phyloP scores from a whole-genome alignment of 2,888 invertebrate species.

The Hemaris fuciformis region DNA sequence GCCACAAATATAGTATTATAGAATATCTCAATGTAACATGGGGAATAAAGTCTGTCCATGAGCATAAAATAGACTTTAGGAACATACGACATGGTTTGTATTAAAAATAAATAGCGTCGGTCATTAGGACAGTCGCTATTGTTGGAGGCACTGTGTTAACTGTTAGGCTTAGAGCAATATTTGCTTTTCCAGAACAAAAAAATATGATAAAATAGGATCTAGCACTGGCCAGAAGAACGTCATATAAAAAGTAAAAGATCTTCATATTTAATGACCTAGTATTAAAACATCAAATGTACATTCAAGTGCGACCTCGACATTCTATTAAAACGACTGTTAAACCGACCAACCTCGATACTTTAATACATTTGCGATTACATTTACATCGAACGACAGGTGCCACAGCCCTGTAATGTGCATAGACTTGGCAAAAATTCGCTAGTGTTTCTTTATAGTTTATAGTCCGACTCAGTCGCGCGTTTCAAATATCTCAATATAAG shows the following conservation, averaged over 20 bases:
- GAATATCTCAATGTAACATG: too few relatives aligned
- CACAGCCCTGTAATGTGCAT: neutral
- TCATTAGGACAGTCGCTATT: too few relatives aligned
- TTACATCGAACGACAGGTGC: neutral
- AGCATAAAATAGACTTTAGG: too few relatives aligned
- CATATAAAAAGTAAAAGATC: neutral
- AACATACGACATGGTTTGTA: too few relatives aligned
- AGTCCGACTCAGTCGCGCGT: neutral
- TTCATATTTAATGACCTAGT: constrained; percentile 1
- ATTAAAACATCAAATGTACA: constrained; percentile 21
- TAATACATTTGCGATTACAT: neutral
- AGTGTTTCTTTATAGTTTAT: neutral
- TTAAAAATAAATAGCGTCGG: too few relatives aligned
- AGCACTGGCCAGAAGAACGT: too few relatives aligned
- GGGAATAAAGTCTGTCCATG: too few relatives aligned
- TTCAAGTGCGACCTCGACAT: constrained; percentile 29
- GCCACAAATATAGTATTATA: too few relatives aligned
- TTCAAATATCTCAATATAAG: neutral
- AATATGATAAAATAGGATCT: too few relatives aligned
- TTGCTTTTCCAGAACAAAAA: too few relatives aligned
- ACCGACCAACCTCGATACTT: constrained; percentile 2
- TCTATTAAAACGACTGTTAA: constrained; percentile 24
- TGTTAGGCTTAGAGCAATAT: too few relatives aligned
- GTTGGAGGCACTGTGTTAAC: too few relatives aligned
- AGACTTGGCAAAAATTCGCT: neutral